Conservation (phyloP, 2,797 vertebrate species). For the Halcyon leucocephala region DNA sequence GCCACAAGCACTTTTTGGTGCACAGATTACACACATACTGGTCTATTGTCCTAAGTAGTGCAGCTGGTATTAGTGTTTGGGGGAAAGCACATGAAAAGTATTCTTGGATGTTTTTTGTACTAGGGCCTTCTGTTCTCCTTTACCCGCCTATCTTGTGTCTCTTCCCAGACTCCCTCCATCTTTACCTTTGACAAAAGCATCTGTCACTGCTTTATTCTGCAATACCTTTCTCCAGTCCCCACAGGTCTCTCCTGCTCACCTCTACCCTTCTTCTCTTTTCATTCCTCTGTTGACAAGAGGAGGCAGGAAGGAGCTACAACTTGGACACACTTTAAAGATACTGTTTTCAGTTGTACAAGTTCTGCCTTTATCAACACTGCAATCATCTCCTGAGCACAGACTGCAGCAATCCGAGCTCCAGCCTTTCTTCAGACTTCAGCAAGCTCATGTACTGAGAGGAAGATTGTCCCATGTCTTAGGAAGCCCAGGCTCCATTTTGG, state of each 20-base stretch:
- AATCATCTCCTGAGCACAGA: fast-evolving
- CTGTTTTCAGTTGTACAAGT: neutral
- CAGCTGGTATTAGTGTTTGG: neutral
- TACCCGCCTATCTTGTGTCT: neutral
- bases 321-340: neutral
- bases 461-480: fast-evolving
- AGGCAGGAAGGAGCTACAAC: neutral
- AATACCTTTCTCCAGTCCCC: neutral
- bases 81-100: neutral
- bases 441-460: neutral
- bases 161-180: neutral
- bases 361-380: fast-evolving
- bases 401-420: neutral
- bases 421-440: neutral
- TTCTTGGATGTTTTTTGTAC: neutral
- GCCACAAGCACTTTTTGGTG: neutral
- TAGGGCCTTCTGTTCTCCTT: neutral
- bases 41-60: neutral
- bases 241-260: neutral
- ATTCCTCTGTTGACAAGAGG: neutral
- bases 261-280: neutral
- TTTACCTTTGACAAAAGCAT: neutral
- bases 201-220: fast-evolving
- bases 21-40: neutral
- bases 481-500: neutral